Percentiles rank a stretch among this genome's conserved stretches.
Evolutionary conservation across 2,888 invertebrate species (phyloP).

Genomic region (Mycalesis mineus): DNA sequence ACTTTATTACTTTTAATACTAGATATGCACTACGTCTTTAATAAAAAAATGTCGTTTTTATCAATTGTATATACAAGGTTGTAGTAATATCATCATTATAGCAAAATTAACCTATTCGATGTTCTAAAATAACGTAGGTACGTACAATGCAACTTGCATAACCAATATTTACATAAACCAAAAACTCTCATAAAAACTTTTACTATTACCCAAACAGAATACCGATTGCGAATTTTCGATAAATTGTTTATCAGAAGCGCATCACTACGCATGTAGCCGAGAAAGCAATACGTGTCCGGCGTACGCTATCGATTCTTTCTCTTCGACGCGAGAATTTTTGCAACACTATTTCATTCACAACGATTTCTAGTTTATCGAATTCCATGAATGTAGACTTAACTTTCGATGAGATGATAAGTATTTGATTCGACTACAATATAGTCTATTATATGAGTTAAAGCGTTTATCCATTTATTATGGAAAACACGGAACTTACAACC

Average conservation of each 20-base stretch:
- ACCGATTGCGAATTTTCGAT: constrained; percentile 22
- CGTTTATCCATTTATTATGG: too few relatives aligned
- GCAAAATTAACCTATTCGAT: background rate
- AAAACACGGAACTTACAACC: too few relatives aligned
- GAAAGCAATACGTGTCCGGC: constrained; percentile 40
- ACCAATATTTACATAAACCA: background rate
- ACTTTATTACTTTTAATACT: too few relatives aligned
- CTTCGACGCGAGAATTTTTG: constrained; percentile 37
- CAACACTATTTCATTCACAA: constrained; percentile 26
- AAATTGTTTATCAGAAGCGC: constrained; percentile 21
- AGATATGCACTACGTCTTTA: too few relatives aligned
- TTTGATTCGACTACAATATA: background rate
- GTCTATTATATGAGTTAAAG: too few relatives aligned
- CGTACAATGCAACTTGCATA: background rate
- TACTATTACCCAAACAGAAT: constrained; percentile 16
- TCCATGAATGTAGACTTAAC: constrained; percentile 12
- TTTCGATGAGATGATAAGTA: background rate
- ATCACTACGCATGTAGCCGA: constrained; percentile 28
- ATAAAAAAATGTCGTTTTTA: too few relatives aligned
- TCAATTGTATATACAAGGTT: too few relatives aligned
- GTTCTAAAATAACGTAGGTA: background rate
- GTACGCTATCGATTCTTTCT: constrained; percentile 37
- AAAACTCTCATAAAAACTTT: constrained; percentile 17
- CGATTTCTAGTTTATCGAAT: constrained; percentile 30
- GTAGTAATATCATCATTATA: too few relatives aligned